Evolutionary conservation across 2,797 vertebrate genomes (phyloP), one percentile per base, ranked within the genome.

Genomic region (Coendou prehensilis): DNA sequence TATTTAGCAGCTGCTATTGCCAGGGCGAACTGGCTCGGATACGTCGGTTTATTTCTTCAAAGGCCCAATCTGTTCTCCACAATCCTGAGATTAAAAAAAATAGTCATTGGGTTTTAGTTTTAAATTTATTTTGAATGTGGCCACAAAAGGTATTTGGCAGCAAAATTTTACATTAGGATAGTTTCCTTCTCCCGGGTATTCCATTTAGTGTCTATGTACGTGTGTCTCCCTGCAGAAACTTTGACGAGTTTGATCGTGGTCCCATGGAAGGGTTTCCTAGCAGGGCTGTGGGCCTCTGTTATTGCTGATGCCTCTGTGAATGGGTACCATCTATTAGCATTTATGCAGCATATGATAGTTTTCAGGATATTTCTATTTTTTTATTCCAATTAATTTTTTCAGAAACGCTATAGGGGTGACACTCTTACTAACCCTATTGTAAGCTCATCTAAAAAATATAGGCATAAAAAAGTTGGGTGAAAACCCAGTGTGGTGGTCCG

Each of bases 121-220:
- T 80, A 11, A 50, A 54, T 85, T 91, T 57, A 18, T 71, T 81
- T 76, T 89, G 52, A 85, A 57, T 94, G 93, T 94, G 83, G 45
- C 17, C n/a, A 28, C 41, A 37, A n/a, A 96, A 59, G 28, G 54
- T 75, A 63, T n/a, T 94, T 94, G 93, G 69, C 80, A 94, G 23
- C 61, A 86, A 87, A 84, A 63, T 63, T n/a, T 95, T 85, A 95
- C 33, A 11, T 47, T 3, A 50, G 23, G 7, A 13, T 90, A 69
- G 89, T 94, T 91, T 52, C 89, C 30, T 69, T n/a, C 41, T 75
- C 83, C 64, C 54, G 75, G 86, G 87, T 54, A 73, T 88, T 26
- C 56, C 41, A 56, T 45, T 81, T 41, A 57, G 30, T 75, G 76
- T 71, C 57, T 47, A 22, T 69, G 26, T 76, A 61, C 41, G 0